A percentile compares a stretch with the other conserved stretches of the same genome.
Evolutionary conservation across 2,797 vertebrate genomes (phyloP).

Genomic region (Neomorphus geoffroyi): DNA sequence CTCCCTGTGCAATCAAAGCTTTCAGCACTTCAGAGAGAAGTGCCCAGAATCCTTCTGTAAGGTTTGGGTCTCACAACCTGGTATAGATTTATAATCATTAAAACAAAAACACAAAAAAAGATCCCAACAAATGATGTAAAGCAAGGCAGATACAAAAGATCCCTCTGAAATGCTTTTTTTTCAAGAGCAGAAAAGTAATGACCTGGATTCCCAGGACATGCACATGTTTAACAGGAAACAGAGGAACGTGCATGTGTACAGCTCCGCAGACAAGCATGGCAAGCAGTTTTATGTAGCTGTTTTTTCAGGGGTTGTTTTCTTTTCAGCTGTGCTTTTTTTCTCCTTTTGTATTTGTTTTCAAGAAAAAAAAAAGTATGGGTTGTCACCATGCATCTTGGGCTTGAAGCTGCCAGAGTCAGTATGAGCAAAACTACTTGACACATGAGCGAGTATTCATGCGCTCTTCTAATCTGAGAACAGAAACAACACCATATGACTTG

Average conservation of each 20-base stretch:
- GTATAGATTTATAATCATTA: background rate
- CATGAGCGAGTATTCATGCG: background rate
- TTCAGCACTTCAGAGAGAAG: background rate
- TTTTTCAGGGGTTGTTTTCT: conserved; percentile 10
- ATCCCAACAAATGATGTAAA: background rate
- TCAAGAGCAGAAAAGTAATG: background rate
- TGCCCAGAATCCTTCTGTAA: background rate
- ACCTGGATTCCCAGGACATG: background rate
- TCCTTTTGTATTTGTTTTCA: background rate
- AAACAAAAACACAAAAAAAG: background rate
- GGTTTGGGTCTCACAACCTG: background rate
- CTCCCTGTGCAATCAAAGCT: background rate
- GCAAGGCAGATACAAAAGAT: background rate
- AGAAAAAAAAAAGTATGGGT: background rate
- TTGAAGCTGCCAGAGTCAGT: conserved; percentile 26
- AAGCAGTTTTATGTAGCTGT: conserved; percentile 1
- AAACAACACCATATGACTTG: conserved; percentile 60
- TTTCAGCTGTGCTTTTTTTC: background rate
- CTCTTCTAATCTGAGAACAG: conserved; percentile 40
- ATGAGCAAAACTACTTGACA: conserved; percentile 46
- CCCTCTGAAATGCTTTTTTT: conserved; percentile 13
- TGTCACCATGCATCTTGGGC: background rate
- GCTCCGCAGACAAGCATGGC: background rate
- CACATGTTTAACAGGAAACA: background rate
- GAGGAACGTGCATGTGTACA: background rate